Evolutionary conservation across 2,797 vertebrate genomes (phyloP).

Genomic region (Remorina albescens): DNA sequence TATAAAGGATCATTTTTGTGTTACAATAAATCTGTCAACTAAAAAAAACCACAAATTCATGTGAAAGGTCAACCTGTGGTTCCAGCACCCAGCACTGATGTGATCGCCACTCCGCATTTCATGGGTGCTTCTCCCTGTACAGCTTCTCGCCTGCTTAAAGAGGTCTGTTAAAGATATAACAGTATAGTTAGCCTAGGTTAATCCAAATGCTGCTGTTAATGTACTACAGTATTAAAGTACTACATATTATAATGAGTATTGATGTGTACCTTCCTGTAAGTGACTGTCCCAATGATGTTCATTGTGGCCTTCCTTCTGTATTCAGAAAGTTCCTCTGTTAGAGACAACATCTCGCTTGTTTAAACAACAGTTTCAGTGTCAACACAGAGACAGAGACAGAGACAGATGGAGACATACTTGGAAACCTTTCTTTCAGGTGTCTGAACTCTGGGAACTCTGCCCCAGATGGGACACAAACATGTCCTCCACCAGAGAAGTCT

Average conservation of each 20-base stretch:
- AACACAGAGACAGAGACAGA: not conserved
- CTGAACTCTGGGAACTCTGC: constrained; percentile 80
- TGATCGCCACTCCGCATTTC: constrained; percentile 82
- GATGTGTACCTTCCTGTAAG: constrained; percentile 85
- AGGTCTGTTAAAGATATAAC: constrained; percentile 72
- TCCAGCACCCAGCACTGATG: constrained; percentile 70
- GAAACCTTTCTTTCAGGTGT: constrained; percentile 70
- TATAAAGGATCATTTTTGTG: not conserved
- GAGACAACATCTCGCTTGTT: constrained; percentile 15
- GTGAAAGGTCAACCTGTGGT: constrained; percentile 77
- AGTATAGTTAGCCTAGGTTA: not conserved
- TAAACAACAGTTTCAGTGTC: not conserved
- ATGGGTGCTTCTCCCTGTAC: constrained; percentile 71
- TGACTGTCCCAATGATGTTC: constrained; percentile 80
- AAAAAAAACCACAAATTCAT: not conserved
- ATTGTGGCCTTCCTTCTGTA: constrained; percentile 67
- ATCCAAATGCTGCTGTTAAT: not conserved
- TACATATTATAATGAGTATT: not conserved
- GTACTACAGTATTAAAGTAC: too few relatives aligned
- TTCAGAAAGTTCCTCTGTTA: constrained; percentile 54
- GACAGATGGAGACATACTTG: constrained; percentile 48
- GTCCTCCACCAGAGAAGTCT: constrained; percentile 78
- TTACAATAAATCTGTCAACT: not conserved
- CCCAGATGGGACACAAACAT: constrained; percentile 88
- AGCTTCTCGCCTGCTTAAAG: constrained; percentile 81